Percentiles rank a stretch among this genome's conserved stretches.
phyloP scores from a whole-genome alignment of 2,797 vertebrate species.

The Anguilla megastoma region DNA sequence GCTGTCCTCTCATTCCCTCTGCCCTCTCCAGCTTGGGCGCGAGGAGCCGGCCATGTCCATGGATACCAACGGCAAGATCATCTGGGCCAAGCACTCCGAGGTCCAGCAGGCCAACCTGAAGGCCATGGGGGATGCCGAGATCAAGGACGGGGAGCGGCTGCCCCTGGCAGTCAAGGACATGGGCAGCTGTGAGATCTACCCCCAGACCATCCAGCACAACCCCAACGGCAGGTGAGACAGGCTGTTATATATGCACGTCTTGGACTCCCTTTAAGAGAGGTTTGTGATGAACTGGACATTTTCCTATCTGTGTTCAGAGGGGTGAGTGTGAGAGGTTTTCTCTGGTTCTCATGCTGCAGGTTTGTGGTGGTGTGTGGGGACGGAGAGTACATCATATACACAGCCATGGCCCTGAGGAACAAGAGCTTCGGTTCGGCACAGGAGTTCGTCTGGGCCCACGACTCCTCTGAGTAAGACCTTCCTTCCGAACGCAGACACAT shows the following conservation, averaged over 20 bases:
- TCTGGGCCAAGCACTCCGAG: conserved; percentile 98
- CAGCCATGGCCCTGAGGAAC: conserved; percentile 96
- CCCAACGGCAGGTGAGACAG: conserved; percentile 88
- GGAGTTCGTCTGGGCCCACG: conserved; percentile 97
- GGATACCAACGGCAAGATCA: conserved; percentile 97
- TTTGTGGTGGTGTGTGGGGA: conserved; percentile 77
- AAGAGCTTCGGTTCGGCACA: conserved; percentile 99
- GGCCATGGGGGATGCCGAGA: conserved; percentile 96
- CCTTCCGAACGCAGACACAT: background rate
- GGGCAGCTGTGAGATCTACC: conserved; percentile 99
- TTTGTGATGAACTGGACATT: background rate
- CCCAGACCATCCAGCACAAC: conserved; percentile 97
- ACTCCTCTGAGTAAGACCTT: conserved; percentile 94
- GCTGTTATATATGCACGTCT: background rate
- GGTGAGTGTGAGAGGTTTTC: background rate
- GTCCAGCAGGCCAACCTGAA: conserved; percentile 97
- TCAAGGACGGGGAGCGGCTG: conserved; percentile 94
- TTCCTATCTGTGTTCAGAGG: background rate
- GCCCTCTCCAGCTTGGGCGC: conserved; percentile 81
- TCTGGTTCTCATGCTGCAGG: background rate
- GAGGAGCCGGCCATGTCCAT: conserved; percentile 99
- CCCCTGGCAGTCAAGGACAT: conserved; percentile 96
- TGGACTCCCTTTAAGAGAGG: background rate
- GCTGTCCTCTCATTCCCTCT: background rate
- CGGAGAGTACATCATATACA: conserved; percentile 84